Evolutionary conservation across 2,888 invertebrate species (phyloP).

Genomic region (Norana najaformis): DNA sequence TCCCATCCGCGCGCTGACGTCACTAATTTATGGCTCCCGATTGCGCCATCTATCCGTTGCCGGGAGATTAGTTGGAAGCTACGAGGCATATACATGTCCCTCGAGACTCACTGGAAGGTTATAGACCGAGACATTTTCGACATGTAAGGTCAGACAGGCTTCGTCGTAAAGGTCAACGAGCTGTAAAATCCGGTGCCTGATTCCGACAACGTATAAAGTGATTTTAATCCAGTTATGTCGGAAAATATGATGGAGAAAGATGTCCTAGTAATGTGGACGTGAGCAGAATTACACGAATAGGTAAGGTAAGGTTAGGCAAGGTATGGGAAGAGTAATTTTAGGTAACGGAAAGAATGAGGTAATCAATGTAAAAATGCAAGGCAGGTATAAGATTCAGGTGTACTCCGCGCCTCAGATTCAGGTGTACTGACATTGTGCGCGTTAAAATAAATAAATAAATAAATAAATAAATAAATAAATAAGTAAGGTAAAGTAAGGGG

Average conservation of each 20-base stretch:
- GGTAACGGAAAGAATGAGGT: not conserved
- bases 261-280: not conserved
- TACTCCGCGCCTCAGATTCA: too few relatives aligned
- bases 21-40: not conserved
- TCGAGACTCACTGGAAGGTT: not conserved
- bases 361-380: too few relatives aligned
- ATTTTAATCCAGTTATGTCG: not conserved
- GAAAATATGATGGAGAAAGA: not conserved
- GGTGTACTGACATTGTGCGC: too few relatives aligned
- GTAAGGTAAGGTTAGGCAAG: not conserved
- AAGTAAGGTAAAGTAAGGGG: not conserved
- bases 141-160: not conserved
- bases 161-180: not conserved
- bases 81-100: not conserved
- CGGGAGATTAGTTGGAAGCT: not conserved
- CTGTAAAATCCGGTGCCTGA: not conserved
- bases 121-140: not conserved
- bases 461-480: too few relatives aligned
- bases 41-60: not conserved
- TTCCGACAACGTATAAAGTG: not conserved
- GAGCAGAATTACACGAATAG: not conserved
- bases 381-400: too few relatives aligned
- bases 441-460: too few relatives aligned
- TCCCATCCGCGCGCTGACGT: not conserved
- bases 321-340: not conserved